These are phyloP conservation scores for Periophthalmus magnuspinnatus DNA, from an alignment of 2,797 vertebrate species.

Conservation along the genomic window DNA sequence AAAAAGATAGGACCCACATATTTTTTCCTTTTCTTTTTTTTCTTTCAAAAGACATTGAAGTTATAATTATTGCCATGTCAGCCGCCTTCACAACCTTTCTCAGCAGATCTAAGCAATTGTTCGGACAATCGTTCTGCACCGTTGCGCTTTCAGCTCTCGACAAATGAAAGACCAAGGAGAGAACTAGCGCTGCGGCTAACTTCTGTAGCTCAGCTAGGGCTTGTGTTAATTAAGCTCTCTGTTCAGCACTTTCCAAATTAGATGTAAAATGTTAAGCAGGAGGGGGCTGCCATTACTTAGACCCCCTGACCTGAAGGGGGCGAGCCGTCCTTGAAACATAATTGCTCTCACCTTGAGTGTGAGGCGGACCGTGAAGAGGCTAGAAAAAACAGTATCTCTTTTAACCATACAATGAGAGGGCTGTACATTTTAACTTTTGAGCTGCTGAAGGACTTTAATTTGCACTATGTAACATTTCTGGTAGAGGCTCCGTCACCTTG, in stretches of 20 bases:
- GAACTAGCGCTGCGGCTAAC: slow-evolving; percentile 30
- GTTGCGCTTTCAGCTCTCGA: slow-evolving; percentile 41
- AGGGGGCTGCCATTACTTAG: slow-evolving; percentile 43
- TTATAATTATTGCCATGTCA: slow-evolving; percentile 19
- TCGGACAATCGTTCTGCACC: slow-evolving; percentile 38
- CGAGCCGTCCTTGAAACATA: slow-evolving; percentile 61
- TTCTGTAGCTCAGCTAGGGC: slow-evolving; percentile 48
- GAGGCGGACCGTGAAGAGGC: slow-evolving; percentile 27
- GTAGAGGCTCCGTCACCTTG: no score
- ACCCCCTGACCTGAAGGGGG: slow-evolving; percentile 51
- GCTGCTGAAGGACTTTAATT: slow-evolving; percentile 35
- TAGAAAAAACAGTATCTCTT: slow-evolving; percentile 12
- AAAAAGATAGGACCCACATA: neutral
- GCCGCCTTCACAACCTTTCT: slow-evolving; percentile 26
- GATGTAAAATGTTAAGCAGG: slow-evolving; percentile 69
- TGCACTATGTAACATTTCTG: no score
- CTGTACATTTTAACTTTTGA: slow-evolving; percentile 29
- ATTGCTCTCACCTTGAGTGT: slow-evolving; percentile 61
- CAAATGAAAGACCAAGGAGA: slow-evolving; percentile 45
- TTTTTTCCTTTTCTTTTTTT: slow-evolving; percentile 14
- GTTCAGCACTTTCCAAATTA: slow-evolving; percentile 71
- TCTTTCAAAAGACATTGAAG: slow-evolving; percentile 25
- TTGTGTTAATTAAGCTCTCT: slow-evolving; percentile 70
- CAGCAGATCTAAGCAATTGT: slow-evolving; percentile 12
- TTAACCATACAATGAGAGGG: slow-evolving; percentile 38